Base-by-base conservation (phyloP, 2,797 vertebrate species). In the Semotilus atromaculatus region DNA sequence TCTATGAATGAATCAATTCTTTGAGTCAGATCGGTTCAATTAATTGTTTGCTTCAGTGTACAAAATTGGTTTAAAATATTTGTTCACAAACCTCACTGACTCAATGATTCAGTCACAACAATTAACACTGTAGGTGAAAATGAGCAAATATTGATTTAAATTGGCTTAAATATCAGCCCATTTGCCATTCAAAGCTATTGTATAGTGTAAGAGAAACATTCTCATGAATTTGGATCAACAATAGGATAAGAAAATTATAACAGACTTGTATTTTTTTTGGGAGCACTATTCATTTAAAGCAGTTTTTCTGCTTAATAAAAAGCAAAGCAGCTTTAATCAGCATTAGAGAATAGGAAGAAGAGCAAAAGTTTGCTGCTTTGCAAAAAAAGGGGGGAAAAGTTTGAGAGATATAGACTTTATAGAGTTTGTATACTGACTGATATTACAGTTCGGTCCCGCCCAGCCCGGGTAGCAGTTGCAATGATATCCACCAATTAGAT, bases 401-500 rank as follows among this genome's bases (percentile, higher is more conserved):
- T 70, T 34, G 55, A 53, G 45, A 18, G 31, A 85, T 78, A 86
- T 80, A 86, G 55, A 66, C 19, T 80, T 66, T 16, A 34, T 48
- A n/a, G 66, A 72, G 73, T 85, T 88, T 62, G 86, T 91, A 94
- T 98, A 99, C 98, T 98, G 93, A 99, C 98, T 97, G 95, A 97
- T 96, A 90, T 99, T 96, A 97, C 97, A 99, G 96, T 98, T 96
- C 92, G 91, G 92, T 95, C 98, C 98, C 94, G 93, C 96, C 98
- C 97, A 99, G 97, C 97, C 97, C 89, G 89, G 97, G 94, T 96
- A 94, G 96, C 97, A 99, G 96, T 94, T 92, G 95, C 98, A 99
- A 96, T 96, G 97, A 98, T 97, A 99, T 97, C 98, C 97, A 96
- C 97, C 98, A 98, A 98, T 98, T 95, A 99, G 95, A 97, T 99